These are phyloP conservation scores for Oreochromis tanganicae DNA, from an alignment of 2,113 vertebrate genomes.

Conservation along the genomic window DNA sequence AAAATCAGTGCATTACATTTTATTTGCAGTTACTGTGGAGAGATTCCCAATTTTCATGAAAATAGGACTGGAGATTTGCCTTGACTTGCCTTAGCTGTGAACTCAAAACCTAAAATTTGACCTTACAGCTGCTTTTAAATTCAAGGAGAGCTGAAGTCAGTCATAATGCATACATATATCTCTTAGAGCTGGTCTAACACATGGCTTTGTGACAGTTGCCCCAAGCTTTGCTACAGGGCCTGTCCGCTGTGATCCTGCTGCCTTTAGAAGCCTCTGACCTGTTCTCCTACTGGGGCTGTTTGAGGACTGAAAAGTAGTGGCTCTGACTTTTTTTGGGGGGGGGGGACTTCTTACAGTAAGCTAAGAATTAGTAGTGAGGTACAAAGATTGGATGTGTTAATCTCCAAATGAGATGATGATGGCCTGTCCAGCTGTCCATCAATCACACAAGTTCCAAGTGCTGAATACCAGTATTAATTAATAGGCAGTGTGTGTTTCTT, in stretches of 20 bases:
- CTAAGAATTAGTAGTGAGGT: neutral
- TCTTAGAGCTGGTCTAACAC: neutral
- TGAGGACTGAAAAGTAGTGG: neutral
- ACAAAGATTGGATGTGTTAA: conserved; percentile 12
- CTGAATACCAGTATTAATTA: neutral
- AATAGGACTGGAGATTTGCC: neutral
- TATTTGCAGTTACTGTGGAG: neutral
- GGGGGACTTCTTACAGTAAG: neutral
- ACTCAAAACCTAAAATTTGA: neutral
- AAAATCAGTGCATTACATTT: neutral
- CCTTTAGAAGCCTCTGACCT: conserved; percentile 30
- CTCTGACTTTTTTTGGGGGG: neutral
- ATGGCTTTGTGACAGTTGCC: conserved; percentile 10
- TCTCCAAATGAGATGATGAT: conserved; percentile 21
- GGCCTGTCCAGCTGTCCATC: conserved; percentile 13
- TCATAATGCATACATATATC: neutral
- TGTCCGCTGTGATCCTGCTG: conserved; percentile 5
- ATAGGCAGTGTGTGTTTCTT: neutral
- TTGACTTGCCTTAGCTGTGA: conserved; percentile 4
- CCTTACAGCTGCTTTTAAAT: neutral
- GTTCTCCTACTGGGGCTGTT: neutral
- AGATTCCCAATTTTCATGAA: neutral
- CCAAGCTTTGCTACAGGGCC: neutral
- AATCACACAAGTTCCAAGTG: neutral
- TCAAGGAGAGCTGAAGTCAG: neutral